Base-by-base conservation (phyloP, 1,140 invertebrate species). In the Zaprionus vittiger region DNA sequence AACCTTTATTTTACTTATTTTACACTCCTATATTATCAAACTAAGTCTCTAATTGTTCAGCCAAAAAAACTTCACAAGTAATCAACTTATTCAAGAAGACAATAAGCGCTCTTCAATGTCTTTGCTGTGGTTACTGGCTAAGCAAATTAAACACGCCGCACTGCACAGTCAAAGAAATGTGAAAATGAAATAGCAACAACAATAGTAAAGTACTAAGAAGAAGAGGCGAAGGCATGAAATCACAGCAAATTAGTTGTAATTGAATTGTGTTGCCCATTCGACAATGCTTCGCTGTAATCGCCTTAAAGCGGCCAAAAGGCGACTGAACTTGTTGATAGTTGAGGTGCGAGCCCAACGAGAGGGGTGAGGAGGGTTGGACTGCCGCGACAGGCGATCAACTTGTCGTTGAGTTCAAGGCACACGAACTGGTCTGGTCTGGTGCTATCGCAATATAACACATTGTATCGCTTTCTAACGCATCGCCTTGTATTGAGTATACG, bases 241-340 rank as follows among this genome's bases (percentile, higher is more conserved):
- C 85, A 89, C 57, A 47, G 70, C 52, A 80, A 90, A 90, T 90
- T 91, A 91, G 86, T 82, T 85, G 77, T 90, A 90, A 90, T 90
- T 90, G 76, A 91, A 90, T 90, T 90, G 85, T 73, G 9, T 65
- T 62, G 15, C 44, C 20, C 47, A 22, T 11, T 11, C 47, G 47
- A 52, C 9, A 52, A 79, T 81, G 60, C 59, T 65, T 68, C 72
- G 69, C 76, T 70, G 79, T 90, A 90, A 90, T 90, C 85, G 86
- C 79, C 85, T 90, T 90, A 86, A 59, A 56, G 72, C 52, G 56
- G 86, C 77, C 81, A 90, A 90, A 86, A 59, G 49, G 72, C 47
- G 47, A 20, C 60, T 44, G 68, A 82, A 89, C 85, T 85, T 90
- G 79, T 90, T 89, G 85, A 74, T 90, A 64, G 73, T 52, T 52